Base-by-base conservation (phyloP, 2,888 invertebrate species). In the Hirtodrosophila histrioides region DNA sequence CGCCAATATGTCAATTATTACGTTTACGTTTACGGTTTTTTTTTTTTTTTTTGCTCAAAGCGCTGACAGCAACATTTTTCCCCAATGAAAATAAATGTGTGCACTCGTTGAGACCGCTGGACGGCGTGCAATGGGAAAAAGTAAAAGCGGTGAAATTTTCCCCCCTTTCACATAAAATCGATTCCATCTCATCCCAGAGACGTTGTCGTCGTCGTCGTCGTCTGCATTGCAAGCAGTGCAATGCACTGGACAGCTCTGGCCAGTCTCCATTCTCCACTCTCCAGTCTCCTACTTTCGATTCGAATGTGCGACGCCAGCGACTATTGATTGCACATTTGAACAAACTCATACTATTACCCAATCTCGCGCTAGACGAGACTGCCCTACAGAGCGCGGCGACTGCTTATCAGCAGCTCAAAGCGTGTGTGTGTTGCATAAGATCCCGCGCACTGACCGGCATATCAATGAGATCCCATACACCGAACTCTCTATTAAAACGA, bases 101-200 rank as follows among this genome's bases (percentile, higher is more conserved):
- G 17, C 17, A 17, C 17, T 17, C 17, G 17, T 17, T 17, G 60
- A 48, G 43, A 40, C 58, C 35, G 57, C 37, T 66, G 54, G 53
- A 17, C 67, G 75, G 48, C 50, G 46, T 80, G 72, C 61, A 72
- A 57, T 74, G 63, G 63, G 60, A 17, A 81, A 81, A 82, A 82
- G 82, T 82, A 82, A 82, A 82, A 82, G 82, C 82, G 87, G 82
- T 81, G 82, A 82, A 82, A 82, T 85, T 86, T 82, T 84, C 17
- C 82, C 76, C 78, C 76, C 84, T 75, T 82, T 87, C 87, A 86
- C 87, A 84, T 67, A 56, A 75, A 64, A 75, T 78, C 69, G 86
- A 85, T 85, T 76, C 67, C 67, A 62, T 74, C 74, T 3, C 17
- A 17, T 17, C 17, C 17, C 17, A 17, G 17, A 17, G 17, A 17